These are phyloP conservation scores for Trigoniulus corallinus DNA, from an alignment of 1,140 invertebrate genomes.

Conservation along the genomic window DNA sequence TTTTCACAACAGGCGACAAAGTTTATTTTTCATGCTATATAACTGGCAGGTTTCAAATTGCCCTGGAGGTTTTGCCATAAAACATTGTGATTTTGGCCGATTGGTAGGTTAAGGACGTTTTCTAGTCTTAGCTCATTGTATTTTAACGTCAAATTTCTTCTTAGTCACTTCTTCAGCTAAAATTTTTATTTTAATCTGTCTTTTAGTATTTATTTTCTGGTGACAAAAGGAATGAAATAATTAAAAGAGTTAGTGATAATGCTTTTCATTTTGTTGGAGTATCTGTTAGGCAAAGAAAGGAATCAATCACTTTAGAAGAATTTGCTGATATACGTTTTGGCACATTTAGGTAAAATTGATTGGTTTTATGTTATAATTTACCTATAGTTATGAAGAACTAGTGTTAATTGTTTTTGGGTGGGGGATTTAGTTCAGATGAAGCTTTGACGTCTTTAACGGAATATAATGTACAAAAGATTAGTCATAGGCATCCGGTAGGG, in stretches of 20 bases:
- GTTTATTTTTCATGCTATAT: too few relatives aligned
- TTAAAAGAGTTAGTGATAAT: constrained; percentile 64
- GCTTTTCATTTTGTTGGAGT: constrained; percentile 63
- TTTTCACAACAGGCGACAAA: too few relatives aligned
- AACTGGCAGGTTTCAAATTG: constrained; percentile 33
- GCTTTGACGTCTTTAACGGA: constrained; percentile 80
- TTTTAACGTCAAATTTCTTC: too few relatives aligned
- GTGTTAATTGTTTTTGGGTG: constrained; percentile 19
- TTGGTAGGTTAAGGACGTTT: constrained; percentile 32
- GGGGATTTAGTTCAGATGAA: constrained; percentile 66
- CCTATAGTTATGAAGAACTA: constrained; percentile 2
- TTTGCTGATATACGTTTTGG: constrained; percentile 74
- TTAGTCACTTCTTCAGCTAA: constrained; percentile 1
- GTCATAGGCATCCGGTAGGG: constrained; percentile 46
- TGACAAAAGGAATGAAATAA: constrained; percentile 63
- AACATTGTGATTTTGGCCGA: constrained; percentile 68
- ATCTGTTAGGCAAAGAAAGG: constrained; percentile 60
- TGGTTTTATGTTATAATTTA: constrained; percentile 8
- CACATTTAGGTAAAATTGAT: constrained; percentile 53
- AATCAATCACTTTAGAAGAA: constrained; percentile 65
- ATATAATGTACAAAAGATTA: constrained; percentile 79
- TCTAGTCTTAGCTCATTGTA: too few relatives aligned
- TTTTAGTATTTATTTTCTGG: constrained; percentile 69
- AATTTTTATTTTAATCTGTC: constrained; percentile 2
- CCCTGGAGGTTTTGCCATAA: constrained; percentile 65